These are phyloP conservation scores for Bombus difficillimus DNA, from an alignment of 1,140 invertebrate genomes.

Conservation along the genomic window DNA sequence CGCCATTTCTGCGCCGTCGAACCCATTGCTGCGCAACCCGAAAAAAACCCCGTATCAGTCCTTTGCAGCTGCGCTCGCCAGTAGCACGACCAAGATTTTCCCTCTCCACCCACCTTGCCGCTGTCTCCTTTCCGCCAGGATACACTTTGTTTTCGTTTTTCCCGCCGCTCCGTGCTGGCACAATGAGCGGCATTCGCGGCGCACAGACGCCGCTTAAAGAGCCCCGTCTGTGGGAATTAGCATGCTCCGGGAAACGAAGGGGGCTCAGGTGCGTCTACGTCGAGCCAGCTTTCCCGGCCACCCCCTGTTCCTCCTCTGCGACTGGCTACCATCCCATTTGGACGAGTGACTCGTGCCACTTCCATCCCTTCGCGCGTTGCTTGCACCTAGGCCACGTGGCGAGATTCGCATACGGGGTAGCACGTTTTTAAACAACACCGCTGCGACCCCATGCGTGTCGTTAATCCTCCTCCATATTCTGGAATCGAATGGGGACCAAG, in stretches of 20 bases:
- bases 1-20: conserved; percentile 34
- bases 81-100: neutral
- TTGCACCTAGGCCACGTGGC: conserved; percentile 26
- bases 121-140: neutral
- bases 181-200: conserved; percentile 47
- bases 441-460: conserved; percentile 14
- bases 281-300: conserved; percentile 39
- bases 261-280: conserved; percentile 68
- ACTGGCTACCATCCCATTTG: conserved; percentile 15
- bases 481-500: conserved; percentile 38
- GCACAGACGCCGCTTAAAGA: conserved; percentile 67
- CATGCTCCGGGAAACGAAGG: conserved; percentile 60
- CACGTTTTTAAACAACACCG: conserved; percentile 62
- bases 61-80: neutral
- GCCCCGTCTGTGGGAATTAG: conserved; percentile 69
- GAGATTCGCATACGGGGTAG: conserved; percentile 39
- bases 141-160: conserved; percentile 10
- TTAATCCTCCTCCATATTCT: conserved; percentile 49
- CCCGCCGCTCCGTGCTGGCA: conserved; percentile 10
- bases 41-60: neutral
- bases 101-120: neutral
- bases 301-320: neutral
- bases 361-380: conserved; percentile 3
- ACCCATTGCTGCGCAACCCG: neutral
- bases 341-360: neutral